Percentiles rank a stretch among this genome's conserved stretches.
These are phyloP conservation scores for Heterodera filipjevi DNA, from an alignment of 2,888 invertebrate genomes.

Conservation along the genomic window DNA sequence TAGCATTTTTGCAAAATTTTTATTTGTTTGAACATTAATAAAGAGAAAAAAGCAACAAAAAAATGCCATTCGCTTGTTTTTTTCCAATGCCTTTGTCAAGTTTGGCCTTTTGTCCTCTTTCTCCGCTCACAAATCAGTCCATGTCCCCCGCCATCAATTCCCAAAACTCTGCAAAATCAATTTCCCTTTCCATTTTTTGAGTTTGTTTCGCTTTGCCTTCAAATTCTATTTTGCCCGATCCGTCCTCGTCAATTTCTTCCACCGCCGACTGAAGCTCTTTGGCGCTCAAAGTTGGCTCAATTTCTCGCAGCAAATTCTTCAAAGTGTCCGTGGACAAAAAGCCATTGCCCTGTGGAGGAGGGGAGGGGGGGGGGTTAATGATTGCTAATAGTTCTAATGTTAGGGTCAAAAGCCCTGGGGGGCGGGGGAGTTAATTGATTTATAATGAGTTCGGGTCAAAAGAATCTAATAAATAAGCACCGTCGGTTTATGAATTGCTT, in stretches of 20 bases:
- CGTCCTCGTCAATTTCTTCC: slow-evolving; percentile 64
- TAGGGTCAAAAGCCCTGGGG: no score
- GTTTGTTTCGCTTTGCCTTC: slow-evolving; percentile 38
- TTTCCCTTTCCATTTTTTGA: neutral
- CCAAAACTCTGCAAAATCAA: slow-evolving; percentile 57
- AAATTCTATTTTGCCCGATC: slow-evolving; percentile 64
- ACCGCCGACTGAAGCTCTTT: slow-evolving; percentile 61
- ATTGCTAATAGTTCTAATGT: no score
- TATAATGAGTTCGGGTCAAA: no score
- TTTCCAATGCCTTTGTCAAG: neutral
- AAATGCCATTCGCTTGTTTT: neutral
- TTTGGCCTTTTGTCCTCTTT: neutral
- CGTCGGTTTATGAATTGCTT: no score
- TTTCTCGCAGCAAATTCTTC: slow-evolving; percentile 63
- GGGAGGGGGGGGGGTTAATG: no score
- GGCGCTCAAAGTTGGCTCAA: slow-evolving; percentile 62
- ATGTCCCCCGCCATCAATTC: slow-evolving; percentile 64
- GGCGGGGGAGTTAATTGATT: no score
- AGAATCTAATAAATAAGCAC: no score
- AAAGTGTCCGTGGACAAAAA: slow-evolving; percentile 63
- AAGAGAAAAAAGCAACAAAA: no score
- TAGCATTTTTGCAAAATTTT: no score
- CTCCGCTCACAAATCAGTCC: slow-evolving; percentile 29
- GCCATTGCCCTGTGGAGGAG: slow-evolving; percentile 70
- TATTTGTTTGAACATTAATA: no score